Conservation (phyloP, 2,888 invertebrate genomes). For the Cordylochernes scorpioides region DNA sequence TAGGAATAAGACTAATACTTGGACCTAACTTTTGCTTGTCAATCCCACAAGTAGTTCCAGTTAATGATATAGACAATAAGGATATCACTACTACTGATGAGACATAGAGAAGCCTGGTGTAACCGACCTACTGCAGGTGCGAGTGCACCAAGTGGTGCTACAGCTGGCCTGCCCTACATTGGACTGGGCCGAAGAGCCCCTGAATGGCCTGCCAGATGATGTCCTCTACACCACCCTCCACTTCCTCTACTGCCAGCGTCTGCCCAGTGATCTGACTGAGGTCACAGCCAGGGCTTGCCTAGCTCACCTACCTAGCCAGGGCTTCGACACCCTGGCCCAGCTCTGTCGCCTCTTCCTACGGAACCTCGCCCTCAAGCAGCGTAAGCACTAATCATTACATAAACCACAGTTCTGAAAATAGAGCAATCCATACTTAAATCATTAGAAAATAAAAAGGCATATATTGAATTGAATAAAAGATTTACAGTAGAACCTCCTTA, state of each 20-base stretch:
- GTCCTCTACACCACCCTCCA: conserved; percentile 34
- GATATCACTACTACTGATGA: too few species aligned
- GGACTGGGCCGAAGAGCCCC: conserved; percentile 25
- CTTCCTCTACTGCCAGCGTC: conserved; percentile 36
- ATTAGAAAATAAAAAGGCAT: background rate
- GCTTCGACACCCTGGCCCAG: conserved; percentile 29
- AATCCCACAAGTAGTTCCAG: too few species aligned
- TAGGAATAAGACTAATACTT: too few species aligned
- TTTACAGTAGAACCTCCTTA: too few species aligned
- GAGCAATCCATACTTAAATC: background rate
- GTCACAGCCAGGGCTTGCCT: conserved; percentile 32
- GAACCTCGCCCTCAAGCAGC: conserved; percentile 34
- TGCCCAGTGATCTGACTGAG: conserved; percentile 32
- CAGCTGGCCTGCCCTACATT: conserved; percentile 30
- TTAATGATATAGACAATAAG: too few species aligned
- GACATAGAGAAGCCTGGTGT: too few species aligned
- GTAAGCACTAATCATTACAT: conserved; percentile 24
- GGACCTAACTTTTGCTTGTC: too few species aligned
- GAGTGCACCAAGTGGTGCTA: conserved; percentile 30
- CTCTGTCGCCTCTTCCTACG: conserved; percentile 34
- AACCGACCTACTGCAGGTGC: conserved; percentile 20
- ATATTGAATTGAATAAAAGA: conserved; percentile 1
- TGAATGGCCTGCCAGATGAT: conserved; percentile 32
- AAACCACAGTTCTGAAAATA: background rate
- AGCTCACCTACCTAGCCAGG: conserved; percentile 23